Conservation (phyloP, 2,797 vertebrate genomes). For the Bryconaethiops microstoma region DNA sequence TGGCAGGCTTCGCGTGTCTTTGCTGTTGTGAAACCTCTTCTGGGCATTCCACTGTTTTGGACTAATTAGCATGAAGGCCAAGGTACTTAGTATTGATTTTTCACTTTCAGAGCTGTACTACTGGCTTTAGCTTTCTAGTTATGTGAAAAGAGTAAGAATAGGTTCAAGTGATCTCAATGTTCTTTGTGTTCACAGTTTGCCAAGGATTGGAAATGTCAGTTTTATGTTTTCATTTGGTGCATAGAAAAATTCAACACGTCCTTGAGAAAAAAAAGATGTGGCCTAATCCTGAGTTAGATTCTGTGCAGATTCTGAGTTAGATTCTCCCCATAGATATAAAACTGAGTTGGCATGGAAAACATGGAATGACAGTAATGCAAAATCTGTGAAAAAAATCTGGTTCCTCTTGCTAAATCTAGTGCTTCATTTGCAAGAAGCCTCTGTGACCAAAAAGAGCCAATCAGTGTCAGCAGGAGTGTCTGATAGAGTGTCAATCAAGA, state of each 20-base stretch:
- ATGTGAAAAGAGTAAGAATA: not conserved
- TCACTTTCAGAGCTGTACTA: constrained; percentile 13
- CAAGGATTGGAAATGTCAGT: not conserved
- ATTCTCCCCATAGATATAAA: constrained; percentile 3
- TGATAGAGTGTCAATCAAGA: no score
- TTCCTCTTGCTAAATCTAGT: no score
- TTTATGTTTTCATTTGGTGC: not conserved
- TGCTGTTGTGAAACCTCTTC: constrained; percentile 12
- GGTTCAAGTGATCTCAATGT: not conserved
- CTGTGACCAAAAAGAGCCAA: no score
- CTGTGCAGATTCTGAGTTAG: not conserved
- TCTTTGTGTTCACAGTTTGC: not conserved
- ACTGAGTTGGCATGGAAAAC: not conserved
- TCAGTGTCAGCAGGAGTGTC: no score
- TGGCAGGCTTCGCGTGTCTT: not conserved
- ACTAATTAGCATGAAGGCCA: constrained; percentile 43
- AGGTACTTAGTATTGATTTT: constrained; percentile 34
- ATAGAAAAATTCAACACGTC: not conserved
- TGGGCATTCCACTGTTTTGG: constrained; percentile 17
- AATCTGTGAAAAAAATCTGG: no score
- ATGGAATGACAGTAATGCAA: not conserved
- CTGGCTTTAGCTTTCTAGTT: constrained; percentile 22
- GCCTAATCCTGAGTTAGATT: not conserved
- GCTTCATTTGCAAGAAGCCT: no score
- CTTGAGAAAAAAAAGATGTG: not conserved